Conservation (phyloP, 2,888 invertebrate genomes). For the Dasypogon diadema region DNA sequence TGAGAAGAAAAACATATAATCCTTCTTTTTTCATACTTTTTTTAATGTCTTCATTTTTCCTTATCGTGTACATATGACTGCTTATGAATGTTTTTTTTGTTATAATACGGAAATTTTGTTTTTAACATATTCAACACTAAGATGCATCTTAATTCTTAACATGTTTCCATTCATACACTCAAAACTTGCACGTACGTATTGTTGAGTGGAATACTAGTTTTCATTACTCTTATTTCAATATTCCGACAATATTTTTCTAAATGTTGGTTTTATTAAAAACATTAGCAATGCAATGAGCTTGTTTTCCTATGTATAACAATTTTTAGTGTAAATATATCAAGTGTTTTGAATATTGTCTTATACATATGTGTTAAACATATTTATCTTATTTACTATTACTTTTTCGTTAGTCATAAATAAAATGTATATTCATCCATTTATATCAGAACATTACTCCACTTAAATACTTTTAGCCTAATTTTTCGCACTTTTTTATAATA, state of each 20-base stretch:
- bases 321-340: slow-evolving; percentile 42
- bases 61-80: neutral
- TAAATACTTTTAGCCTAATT: neutral
- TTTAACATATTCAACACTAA: slow-evolving; percentile 44
- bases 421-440: slow-evolving; percentile 3
- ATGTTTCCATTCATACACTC: neutral
- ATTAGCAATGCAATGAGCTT: slow-evolving; percentile 32
- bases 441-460: neutral
- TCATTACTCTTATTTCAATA: neutral
- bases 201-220: neutral
- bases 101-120: slow-evolving; percentile 6
- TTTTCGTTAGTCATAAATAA: slow-evolving; percentile 9
- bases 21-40: neutral
- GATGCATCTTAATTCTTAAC: slow-evolving; percentile 36
- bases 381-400: slow-evolving; percentile 16
- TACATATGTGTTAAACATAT: slow-evolving; percentile 42
- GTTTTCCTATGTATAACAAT: slow-evolving; percentile 29
- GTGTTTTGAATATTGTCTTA: slow-evolving; percentile 45
- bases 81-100: neutral
- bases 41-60: neutral
- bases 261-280: slow-evolving; percentile 38
- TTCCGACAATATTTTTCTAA: slow-evolving; percentile 31
- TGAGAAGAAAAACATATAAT: neutral
- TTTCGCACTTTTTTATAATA: slow-evolving; percentile 71
- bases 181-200: neutral